phyloP scores from a whole-genome alignment of 2,888 invertebrate genomes.

The Aspidapion aeneum region DNA sequence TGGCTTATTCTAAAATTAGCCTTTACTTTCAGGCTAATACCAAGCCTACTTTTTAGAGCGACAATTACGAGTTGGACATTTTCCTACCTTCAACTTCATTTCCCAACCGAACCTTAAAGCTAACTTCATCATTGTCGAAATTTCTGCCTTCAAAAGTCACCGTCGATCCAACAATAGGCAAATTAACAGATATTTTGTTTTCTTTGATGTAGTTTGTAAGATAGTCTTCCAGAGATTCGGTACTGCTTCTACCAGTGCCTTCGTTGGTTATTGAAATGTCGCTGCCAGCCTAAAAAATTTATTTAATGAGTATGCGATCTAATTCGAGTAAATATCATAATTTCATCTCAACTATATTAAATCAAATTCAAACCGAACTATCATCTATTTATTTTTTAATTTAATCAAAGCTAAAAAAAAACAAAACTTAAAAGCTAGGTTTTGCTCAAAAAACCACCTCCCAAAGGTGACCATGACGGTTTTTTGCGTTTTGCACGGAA shows the following conservation, averaged over 20 bases:
- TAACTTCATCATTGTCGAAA: conserved; percentile 70
- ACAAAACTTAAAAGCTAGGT: no score
- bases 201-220: conserved; percentile 67
- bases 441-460: no score
- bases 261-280: conserved; percentile 2
- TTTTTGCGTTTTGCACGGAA: no score
- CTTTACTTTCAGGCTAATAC: no score
- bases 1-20: no score
- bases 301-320: not conserved
- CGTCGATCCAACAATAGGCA: conserved; percentile 69
- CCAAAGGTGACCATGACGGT: no score
- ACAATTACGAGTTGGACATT: no score
- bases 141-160: conserved; percentile 74
- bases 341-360: not conserved
- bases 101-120: conserved; percentile 65
- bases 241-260: conserved; percentile 18
- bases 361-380: not conserved
- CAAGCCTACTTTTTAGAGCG: no score
- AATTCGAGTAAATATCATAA: not conserved
- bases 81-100: conserved; percentile 43
- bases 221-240: conserved; percentile 51
- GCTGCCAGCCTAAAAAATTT: conserved; percentile 14
- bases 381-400: not conserved
- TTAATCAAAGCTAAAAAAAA: no score
- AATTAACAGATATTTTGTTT: conserved; percentile 72